Conservation (phyloP, 2,888 invertebrate species). For the Crematogaster levior region DNA sequence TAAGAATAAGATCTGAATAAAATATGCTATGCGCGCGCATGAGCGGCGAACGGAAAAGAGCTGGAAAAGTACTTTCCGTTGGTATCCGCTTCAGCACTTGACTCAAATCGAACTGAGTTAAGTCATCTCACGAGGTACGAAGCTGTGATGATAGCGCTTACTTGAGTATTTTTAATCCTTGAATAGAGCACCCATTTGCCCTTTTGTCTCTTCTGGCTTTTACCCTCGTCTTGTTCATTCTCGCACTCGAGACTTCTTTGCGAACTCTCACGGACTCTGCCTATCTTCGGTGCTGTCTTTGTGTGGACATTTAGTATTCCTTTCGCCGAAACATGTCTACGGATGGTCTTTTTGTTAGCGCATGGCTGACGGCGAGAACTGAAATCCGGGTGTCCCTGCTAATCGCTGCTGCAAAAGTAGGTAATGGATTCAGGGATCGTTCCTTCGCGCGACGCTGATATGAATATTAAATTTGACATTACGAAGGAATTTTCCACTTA, state of each 20-base stretch:
- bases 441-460: slow-evolving; percentile 55
- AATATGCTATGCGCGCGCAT: slow-evolving; percentile 57
- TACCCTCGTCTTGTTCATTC: slow-evolving; percentile 27
- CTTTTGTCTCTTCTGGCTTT: slow-evolving; percentile 31
- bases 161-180: slow-evolving; percentile 77
- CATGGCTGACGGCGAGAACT: slow-evolving; percentile 17
- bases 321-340: slow-evolving; percentile 44
- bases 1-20: slow-evolving; percentile 70
- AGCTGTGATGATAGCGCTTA: slow-evolving; percentile 76
- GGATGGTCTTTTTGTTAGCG: slow-evolving; percentile 62
- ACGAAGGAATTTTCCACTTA: slow-evolving; percentile 52
- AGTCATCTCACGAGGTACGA: slow-evolving; percentile 61
- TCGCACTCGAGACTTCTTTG: slow-evolving; percentile 49
- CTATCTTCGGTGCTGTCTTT: slow-evolving; percentile 22
- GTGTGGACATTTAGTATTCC: slow-evolving; percentile 79
- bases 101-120: slow-evolving; percentile 44
- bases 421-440: slow-evolving; percentile 73
- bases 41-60: slow-evolving; percentile 31
- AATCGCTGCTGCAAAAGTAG: slow-evolving; percentile 69
- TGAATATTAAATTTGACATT: slow-evolving; percentile 75
- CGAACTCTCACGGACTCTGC: neutral
- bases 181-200: slow-evolving; percentile 72
- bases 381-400: slow-evolving; percentile 67
- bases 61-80: slow-evolving; percentile 27
- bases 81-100: slow-evolving; percentile 68